phyloP scores from a whole-genome alignment of 1,140 invertebrate genomes.

The Melanaphis sacchari region DNA sequence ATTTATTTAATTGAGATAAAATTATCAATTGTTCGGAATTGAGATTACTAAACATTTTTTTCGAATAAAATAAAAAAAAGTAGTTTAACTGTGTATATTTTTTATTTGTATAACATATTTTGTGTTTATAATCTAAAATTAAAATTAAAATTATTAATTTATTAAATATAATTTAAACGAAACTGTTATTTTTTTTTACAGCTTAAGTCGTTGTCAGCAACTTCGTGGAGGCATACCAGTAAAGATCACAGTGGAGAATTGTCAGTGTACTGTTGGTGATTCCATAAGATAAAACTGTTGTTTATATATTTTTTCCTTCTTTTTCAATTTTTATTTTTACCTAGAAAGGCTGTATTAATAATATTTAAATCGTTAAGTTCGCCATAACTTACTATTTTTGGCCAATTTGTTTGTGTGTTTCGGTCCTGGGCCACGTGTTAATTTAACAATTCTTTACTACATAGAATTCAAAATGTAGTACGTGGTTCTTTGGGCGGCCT shows the following conservation, averaged over 20 bases:
- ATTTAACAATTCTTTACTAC: constrained; percentile 17
- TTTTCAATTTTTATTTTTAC: constrained; percentile 52
- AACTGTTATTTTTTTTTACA: constrained; percentile 65
- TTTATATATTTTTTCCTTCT: constrained; percentile 48
- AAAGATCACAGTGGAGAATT: constrained; percentile 71
- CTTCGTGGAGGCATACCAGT: constrained; percentile 70
- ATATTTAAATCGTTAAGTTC: constrained; percentile 42
- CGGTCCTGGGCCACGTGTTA: constrained; percentile 16
- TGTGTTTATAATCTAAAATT: background rate
- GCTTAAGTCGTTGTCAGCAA: constrained; percentile 74
- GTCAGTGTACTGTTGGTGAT: constrained; percentile 78
- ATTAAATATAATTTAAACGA: background rate
- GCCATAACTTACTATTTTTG: constrained; percentile 42
- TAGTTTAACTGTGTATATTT: background rate
- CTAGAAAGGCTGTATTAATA: constrained; percentile 50
- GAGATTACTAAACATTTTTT: background rate
- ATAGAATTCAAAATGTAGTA: background rate
- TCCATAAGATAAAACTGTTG: constrained; percentile 40
- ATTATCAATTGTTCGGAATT: background rate
- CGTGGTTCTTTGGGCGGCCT: background rate
- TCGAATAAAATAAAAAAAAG: background rate
- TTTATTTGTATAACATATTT: background rate
- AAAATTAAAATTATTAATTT: background rate
- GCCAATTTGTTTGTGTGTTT: constrained; percentile 40
- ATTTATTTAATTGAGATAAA: background rate